Percentiles rank a stretch among this genome's conserved stretches.
phyloP scores from a whole-genome alignment of 2,113 vertebrate genomes.

The Lophura nycthemera region DNA sequence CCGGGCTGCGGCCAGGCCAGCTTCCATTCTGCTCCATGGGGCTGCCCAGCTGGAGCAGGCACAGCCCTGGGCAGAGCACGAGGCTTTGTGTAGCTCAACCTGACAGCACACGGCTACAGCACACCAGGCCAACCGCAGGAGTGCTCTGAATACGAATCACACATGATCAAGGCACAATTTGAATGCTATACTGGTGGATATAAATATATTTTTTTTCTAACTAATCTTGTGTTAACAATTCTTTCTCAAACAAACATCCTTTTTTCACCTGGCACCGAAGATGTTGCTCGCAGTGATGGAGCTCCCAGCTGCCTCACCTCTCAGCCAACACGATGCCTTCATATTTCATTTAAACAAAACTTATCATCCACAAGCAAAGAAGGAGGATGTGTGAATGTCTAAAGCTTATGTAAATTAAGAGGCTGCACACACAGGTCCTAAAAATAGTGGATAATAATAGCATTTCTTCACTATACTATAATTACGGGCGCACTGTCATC shows the following conservation, averaged over 20 bases:
- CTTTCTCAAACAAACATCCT: conserved; percentile 75
- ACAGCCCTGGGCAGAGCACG: background rate
- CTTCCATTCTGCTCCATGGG: background rate
- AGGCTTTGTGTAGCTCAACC: background rate
- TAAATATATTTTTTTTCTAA: background rate
- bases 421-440: conserved; percentile 76
- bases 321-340: conserved; percentile 72
- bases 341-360: conserved; percentile 81
- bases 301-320: conserved; percentile 76
- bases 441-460: conserved; percentile 86
- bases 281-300: conserved; percentile 76
- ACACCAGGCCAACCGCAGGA: background rate
- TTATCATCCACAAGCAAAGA: conserved; percentile 80
- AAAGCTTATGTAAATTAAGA: conserved; percentile 87
- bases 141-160: conserved; percentile 69
- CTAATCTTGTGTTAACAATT: conserved; percentile 76
- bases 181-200: conserved; percentile 24
- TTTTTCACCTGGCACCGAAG: conserved; percentile 68
- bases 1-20: background rate
- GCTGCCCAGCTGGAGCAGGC: background rate
- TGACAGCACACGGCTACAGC: fast-evolving
- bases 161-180: conserved; percentile 56
- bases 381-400: conserved; percentile 85
- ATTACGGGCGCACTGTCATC: conserved; percentile 81
- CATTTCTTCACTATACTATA: conserved; percentile 79